Conservation (phyloP, 1,140 invertebrate genomes). For the Mycetomoellerius zeteki region DNA sequence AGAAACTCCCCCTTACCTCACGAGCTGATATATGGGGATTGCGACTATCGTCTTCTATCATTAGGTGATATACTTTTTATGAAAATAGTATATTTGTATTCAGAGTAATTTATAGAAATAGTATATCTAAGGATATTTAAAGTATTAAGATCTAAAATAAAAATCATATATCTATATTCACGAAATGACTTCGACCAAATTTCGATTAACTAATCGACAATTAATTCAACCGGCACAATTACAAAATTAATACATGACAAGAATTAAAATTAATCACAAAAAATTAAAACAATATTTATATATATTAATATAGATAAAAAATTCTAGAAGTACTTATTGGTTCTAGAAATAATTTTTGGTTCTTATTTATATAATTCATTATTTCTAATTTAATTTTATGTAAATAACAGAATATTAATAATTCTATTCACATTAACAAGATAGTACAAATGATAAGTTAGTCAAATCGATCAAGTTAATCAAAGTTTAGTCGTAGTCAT, state of each 20-base stretch:
- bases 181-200: not conserved
- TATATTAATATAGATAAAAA: no score
- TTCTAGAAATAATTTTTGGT: no score
- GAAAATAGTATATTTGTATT: not conserved
- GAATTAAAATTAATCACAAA: no score
- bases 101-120: not conserved
- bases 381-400: not conserved
- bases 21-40: constrained; percentile 77
- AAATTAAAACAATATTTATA: no score
- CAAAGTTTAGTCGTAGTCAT: not conserved
- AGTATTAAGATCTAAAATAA: no score
- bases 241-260: no score
- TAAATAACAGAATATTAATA: not conserved
- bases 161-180: no score
- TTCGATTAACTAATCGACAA: not conserved
- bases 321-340: no score
- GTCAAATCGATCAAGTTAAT: not conserved
- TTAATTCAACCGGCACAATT: not conserved
- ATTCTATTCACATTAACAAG: not conserved
- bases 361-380: not conserved
- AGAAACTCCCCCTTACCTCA: constrained; percentile 78
- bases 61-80: constrained; percentile 72
- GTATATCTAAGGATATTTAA: not conserved
- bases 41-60: constrained; percentile 78
- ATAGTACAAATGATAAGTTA: not conserved